Evolutionary conservation across 2,113 vertebrate genomes (phyloP), one percentile per base, ranked within the genome.

Genomic region (Coreoperca whiteheadi): DNA sequence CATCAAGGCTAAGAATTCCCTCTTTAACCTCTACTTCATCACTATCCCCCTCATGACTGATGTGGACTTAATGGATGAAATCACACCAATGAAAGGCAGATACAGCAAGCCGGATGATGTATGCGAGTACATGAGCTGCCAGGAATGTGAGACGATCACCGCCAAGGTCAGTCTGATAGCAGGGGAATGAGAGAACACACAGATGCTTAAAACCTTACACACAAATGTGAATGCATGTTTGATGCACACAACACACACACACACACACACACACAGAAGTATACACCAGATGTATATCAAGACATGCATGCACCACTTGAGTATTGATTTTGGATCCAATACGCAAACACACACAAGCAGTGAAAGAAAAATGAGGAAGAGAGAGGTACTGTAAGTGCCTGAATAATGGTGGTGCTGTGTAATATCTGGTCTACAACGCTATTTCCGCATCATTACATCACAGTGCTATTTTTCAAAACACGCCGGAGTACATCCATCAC

Each of bases 331-430:
- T 30, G 50, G 71, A 53, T 80, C 51, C 43, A 11, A 48, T 87
- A 43, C n/a, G 48, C 63, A 48, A 82, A 82, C 79, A 80, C 80
- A 30, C 39, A 82, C 16, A 50, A 65, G 59, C 39, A 28, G 32
- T 0, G 57, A 70, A 21, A 51, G 51, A 66, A 74, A 57, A 64
- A 65, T 46, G 16, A 70, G 57, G 54, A 48, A 70, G 54, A 37
- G 30, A 16, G 59, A 32, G 79, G 82, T 77, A 66, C 85, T 88
- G 88, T 88, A 92, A 92, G 87, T 81, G 87, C 85, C 74, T 92
- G 88, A 93, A 90, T 92, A 88, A 92, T 87, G 75, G 63, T 4
- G 77, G 68, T 18, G 59, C 65, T 74, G 51, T 77, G 73, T 82
- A 89, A 83, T 83, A 83, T 89, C 88, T 86, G 87, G 85, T 89